A percentile compares a stretch with the other conserved stretches of the same genome.
Conservation (phyloP, 2,797 vertebrate genomes). For the Choloepus didactylus region DNA sequence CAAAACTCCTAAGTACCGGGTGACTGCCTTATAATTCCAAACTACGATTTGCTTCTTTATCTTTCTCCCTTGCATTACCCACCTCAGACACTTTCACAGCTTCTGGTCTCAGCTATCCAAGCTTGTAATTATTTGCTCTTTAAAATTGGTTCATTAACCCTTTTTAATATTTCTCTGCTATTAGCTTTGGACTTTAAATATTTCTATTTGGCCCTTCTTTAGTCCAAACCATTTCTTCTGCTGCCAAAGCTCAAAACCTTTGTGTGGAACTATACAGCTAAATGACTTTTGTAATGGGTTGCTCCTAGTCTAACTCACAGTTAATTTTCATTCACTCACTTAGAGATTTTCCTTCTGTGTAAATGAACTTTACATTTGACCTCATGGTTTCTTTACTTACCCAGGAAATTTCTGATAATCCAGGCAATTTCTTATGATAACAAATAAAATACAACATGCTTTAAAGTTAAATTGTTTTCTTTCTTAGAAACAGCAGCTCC, state of each 20-base stretch:
- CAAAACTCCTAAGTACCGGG: neutral
- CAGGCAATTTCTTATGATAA: neutral
- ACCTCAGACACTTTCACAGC: neutral
- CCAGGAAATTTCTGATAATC: neutral
- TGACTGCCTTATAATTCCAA: slow-evolving; percentile 72
- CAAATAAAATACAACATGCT: neutral
- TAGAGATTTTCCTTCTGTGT: neutral
- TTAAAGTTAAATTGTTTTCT: slow-evolving; percentile 44
- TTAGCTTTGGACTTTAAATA: slow-evolving; percentile 66
- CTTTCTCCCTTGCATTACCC: slow-evolving; percentile 7
- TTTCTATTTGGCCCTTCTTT: slow-evolving; percentile 32
- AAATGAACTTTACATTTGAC: neutral
- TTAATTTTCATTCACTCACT: slow-evolving; percentile 34
- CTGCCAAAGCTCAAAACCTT: slow-evolving; percentile 39
- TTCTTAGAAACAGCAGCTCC: neutral
- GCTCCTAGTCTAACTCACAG: neutral
- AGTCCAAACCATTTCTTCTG: slow-evolving; percentile 47
- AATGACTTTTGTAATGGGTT: slow-evolving; percentile 49
- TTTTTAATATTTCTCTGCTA: slow-evolving; percentile 68
- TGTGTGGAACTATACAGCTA: neutral
- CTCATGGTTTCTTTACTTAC: neutral
- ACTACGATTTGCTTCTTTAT: slow-evolving; percentile 62
- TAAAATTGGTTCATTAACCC: slow-evolving; percentile 71
- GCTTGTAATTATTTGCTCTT: slow-evolving; percentile 75
- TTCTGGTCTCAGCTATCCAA: slow-evolving; percentile 61